Conservation (phyloP, 1,140 invertebrate genomes). For the Drosophila navojoa region DNA sequence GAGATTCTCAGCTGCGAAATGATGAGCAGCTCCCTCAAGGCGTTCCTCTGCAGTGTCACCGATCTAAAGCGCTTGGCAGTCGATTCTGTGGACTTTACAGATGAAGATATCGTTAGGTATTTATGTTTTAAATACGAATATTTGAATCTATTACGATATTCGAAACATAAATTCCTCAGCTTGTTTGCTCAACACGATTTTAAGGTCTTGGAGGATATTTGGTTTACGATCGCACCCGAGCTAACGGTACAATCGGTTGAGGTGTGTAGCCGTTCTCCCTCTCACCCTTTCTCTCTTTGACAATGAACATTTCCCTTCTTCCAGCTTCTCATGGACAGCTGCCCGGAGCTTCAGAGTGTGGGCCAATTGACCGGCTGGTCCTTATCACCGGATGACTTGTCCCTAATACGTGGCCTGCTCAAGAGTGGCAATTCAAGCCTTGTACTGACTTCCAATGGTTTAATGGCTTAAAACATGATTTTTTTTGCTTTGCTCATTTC, state of each 20-base stretch:
- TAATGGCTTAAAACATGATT: slow-evolving; percentile 78
- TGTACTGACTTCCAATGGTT: slow-evolving; percentile 85
- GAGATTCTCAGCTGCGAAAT: slow-evolving; percentile 87
- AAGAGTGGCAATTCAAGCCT: slow-evolving; percentile 87
- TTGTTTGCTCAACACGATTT: slow-evolving; percentile 86
- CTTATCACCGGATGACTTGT: slow-evolving; percentile 86
- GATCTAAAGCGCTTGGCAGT: slow-evolving; percentile 86
- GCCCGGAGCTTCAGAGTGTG: slow-evolving; percentile 86
- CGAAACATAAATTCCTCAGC: slow-evolving; percentile 46
- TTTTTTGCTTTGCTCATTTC: background rate
- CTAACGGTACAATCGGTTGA: slow-evolving; percentile 86
- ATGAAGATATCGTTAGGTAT: slow-evolving; percentile 87
- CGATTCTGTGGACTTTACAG: slow-evolving; percentile 83
- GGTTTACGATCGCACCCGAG: slow-evolving; percentile 87
- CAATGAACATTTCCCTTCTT: background rate
- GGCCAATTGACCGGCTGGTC: slow-evolving; percentile 87
- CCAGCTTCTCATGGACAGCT: slow-evolving; percentile 85
- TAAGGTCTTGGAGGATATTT: slow-evolving; percentile 86
- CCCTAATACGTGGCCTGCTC: slow-evolving; percentile 86
- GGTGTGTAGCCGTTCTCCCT: slow-evolving; percentile 53
- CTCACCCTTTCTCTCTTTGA: background rate
- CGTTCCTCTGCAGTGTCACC: slow-evolving; percentile 86
- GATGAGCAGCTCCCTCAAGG: slow-evolving; percentile 85
- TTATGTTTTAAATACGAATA: background rate
- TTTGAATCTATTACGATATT: background rate